Evolutionary conservation across 2,797 vertebrate species (phyloP).

Genomic region (Lithobates pipiens): DNA sequence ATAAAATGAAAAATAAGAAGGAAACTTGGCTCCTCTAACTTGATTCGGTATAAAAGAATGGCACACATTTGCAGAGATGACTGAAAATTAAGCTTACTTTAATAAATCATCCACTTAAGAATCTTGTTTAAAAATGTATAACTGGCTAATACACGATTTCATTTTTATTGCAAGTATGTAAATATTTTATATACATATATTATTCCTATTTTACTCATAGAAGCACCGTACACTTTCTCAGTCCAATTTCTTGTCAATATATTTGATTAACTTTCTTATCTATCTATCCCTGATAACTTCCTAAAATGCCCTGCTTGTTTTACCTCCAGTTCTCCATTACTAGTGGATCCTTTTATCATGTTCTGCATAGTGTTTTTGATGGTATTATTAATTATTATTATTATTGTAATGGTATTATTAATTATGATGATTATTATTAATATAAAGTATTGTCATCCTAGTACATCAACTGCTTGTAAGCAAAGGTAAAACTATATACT

Average conservation of each 20-base stretch:
- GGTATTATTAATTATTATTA: not conserved
- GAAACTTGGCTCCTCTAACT: too few species aligned
- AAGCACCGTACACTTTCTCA: not conserved
- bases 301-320: conserved; percentile 64
- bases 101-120: too few species aligned
- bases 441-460: not conserved
- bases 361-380: conserved; percentile 1
- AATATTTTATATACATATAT: too few species aligned
- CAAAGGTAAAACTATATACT: not conserved
- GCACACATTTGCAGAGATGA: too few species aligned
- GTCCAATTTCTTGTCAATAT: not conserved
- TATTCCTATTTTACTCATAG: not conserved
- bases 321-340: conserved; percentile 66
- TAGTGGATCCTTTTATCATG: conserved; percentile 12
- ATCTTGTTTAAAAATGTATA: too few species aligned
- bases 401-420: too few species aligned
- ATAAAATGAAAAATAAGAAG: too few species aligned
- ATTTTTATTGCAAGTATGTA: too few species aligned
- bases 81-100: too few species aligned
- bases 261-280: conserved; percentile 55
- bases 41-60: too few species aligned
- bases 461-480: not conserved
- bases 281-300: conserved; percentile 69
- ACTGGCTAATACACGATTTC: too few species aligned
- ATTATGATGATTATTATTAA: not conserved